Evolutionary conservation across 2,113 vertebrate genomes (phyloP).

Genomic region (Mungos mungo): DNA sequence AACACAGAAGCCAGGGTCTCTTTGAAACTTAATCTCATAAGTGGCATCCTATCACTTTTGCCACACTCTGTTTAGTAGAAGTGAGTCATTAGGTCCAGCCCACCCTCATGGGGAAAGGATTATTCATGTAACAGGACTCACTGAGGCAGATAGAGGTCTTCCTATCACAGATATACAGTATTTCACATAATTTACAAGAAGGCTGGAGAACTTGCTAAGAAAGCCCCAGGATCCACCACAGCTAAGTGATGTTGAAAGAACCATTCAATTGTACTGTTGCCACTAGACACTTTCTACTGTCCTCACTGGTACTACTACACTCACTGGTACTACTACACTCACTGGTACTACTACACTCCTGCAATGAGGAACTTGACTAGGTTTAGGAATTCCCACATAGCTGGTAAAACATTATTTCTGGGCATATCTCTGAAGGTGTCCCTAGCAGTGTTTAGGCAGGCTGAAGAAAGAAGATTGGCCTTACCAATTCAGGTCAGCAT

Average conservation of each 20-base stretch:
- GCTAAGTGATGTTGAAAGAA: neutral
- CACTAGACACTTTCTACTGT: neutral
- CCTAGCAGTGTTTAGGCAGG: neutral
- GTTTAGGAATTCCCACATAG: neutral
- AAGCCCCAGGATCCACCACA: neutral
- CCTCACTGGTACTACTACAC: neutral
- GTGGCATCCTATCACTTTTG: neutral
- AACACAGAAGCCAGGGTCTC: neutral
- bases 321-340: neutral
- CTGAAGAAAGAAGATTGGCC: neutral
- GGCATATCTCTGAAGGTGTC: neutral
- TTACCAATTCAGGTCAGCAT: neutral
- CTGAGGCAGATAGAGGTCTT: neutral
- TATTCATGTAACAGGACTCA: neutral
- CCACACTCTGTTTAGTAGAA: neutral
- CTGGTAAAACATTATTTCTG: neutral
- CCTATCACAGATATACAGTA: neutral
- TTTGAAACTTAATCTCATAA: neutral
- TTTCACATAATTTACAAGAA: neutral
- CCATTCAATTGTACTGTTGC: neutral
- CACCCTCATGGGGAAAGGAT: neutral
- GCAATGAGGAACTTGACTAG: neutral
- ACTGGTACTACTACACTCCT: neutral
- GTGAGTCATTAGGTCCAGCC: neutral
- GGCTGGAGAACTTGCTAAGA: neutral